Evolutionary conservation across 2,113 vertebrate genomes (phyloP), one percentile per base, ranked within the genome.

Genomic region (Xenopus tropicalis): DNA sequence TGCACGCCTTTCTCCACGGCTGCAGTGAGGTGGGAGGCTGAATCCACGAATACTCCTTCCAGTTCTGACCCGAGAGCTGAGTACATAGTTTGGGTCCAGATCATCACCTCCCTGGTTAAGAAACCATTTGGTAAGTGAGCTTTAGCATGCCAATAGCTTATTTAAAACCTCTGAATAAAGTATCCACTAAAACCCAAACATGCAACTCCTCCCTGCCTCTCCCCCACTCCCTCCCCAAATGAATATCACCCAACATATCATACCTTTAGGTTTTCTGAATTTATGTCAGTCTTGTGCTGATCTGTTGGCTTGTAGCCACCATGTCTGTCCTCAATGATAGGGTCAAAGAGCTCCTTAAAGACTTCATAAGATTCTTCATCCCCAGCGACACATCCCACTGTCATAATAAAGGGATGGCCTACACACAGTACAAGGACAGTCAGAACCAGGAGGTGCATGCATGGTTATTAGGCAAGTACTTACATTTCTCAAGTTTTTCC

Each of bases 391-490:
- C 93, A 94, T 78, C 96, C 96, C 86, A 98, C 96, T 0, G 96
- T 98, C 96, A 98, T 91, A 82, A 98, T 98, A 85, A 84, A 98
- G 43, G 96, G 96, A 79, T 99, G 97, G 52, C 96, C 97, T 96
- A 61, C 52, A 76, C 46, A 69, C 72, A 69, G 25, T 11, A 42
- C 4, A 48, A 48, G 46, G 46, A 14, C 46, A 48, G 16, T 48
- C 46, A 48, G 16, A 37, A 37, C 29, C 46, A 48, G 46, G 46
- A 48, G 46, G 29, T 9, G 10, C 29, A 37, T 37, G 29, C 29
- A 37, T 37, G 29, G 29, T 37, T 37, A 37, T 3, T 8, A 37
- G 5, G 5, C 2, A 37, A 37, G 5, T 3, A 37, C 29, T 37
- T 7, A 37, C 6, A 37, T 37, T 5, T n/a, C n/a, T n/a, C 6